phyloP scores from a whole-genome alignment of 2,797 vertebrate species.

The Gambelia wislizenii region DNA sequence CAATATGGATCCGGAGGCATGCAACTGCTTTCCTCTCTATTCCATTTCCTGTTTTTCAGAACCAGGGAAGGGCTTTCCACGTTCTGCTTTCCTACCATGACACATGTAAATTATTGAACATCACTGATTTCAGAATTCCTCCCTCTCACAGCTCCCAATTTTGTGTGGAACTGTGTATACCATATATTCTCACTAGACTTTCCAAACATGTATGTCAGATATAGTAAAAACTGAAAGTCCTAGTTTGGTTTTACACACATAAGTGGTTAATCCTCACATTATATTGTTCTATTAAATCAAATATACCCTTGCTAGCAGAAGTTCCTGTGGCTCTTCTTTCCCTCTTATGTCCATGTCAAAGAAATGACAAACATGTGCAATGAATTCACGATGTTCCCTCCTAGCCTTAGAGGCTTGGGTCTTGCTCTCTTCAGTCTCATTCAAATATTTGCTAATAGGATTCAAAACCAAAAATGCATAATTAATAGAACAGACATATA shows the following conservation, averaged over 20 bases:
- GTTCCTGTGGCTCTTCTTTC: constrained; percentile 73
- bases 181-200: background rate
- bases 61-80: background rate
- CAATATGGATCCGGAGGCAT: background rate
- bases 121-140: background rate
- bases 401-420: constrained; percentile 67
- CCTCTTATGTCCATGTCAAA: constrained; percentile 70
- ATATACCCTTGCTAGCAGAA: constrained; percentile 80
- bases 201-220: background rate
- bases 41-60: background rate
- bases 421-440: constrained; percentile 76
- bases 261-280: background rate
- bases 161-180: background rate
- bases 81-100: background rate
- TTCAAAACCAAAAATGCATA: constrained; percentile 35
- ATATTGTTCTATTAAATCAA: constrained; percentile 1
- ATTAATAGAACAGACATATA: constrained; percentile 9
- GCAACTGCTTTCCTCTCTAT: background rate
- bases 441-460: constrained; percentile 72
- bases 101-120: background rate
- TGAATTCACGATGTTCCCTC: constrained; percentile 75
- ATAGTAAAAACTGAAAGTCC: background rate
- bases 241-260: background rate
- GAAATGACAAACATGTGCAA: constrained; percentile 73
- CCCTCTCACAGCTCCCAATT: background rate